Conservation (phyloP, 2,888 invertebrate genomes). For the Protophormia terraenovae region DNA sequence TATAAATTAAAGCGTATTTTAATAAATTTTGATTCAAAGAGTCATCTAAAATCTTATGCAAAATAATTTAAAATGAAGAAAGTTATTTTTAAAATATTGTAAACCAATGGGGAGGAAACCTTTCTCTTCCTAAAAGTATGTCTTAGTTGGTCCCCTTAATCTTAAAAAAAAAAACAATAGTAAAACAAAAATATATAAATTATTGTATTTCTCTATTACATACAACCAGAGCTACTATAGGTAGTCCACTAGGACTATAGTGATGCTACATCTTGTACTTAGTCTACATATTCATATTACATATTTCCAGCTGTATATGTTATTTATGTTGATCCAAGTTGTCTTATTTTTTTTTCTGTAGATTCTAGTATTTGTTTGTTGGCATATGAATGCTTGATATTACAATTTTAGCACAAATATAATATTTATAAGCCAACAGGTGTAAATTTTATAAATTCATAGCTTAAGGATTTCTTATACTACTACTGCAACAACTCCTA, state of each 20-base stretch:
- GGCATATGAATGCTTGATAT: not conserved
- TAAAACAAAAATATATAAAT: slow-evolving; percentile 32
- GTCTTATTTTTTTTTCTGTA: not conserved
- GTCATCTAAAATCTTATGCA: too few relatives aligned
- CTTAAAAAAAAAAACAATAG: not conserved
- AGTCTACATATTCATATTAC: not conserved
- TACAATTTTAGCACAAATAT: not conserved
- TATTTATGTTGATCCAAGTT: slow-evolving; percentile 44
- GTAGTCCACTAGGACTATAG: not conserved
- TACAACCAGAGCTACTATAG: not conserved
- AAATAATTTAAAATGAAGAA: too few relatives aligned
- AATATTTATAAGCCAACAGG: slow-evolving; percentile 52
- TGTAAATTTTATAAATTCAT: slow-evolving; percentile 46
- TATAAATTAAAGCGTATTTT: too few relatives aligned
- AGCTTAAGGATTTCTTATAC: slow-evolving; percentile 21
- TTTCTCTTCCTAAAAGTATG: too few relatives aligned
- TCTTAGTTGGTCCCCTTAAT: not conserved
- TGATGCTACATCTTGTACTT: not conserved
- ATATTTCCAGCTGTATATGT: slow-evolving; percentile 36
- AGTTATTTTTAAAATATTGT: too few relatives aligned
- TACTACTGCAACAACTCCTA: not conserved
- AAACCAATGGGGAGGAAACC: too few relatives aligned
- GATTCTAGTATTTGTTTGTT: not conserved
- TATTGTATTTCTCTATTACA: slow-evolving; percentile 14
- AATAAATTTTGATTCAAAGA: too few relatives aligned